These are phyloP conservation scores for Brienomyrus brachyistius DNA, from an alignment of 2,113 vertebrate genomes.

Conservation along the genomic window DNA sequence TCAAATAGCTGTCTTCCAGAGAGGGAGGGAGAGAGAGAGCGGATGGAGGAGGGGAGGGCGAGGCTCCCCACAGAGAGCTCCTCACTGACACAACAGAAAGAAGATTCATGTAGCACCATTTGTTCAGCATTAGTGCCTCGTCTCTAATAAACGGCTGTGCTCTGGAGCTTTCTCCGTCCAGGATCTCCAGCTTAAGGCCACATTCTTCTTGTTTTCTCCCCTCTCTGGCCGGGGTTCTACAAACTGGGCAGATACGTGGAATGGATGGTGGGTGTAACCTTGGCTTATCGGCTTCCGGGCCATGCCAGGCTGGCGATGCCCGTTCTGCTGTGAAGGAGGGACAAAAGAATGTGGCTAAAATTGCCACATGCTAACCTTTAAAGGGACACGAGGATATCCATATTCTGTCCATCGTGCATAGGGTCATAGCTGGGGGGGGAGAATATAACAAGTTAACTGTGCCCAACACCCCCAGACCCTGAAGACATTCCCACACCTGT, in stretches of 20 bases:
- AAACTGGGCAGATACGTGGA: neutral
- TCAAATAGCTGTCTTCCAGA: constrained; percentile 49
- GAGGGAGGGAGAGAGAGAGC: neutral
- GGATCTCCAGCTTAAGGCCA: neutral
- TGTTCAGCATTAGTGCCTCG: neutral
- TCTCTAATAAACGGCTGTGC: constrained; percentile 7
- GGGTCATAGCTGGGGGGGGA: neutral
- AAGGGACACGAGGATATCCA: neutral
- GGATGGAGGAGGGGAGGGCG: neutral
- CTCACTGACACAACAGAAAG: neutral
- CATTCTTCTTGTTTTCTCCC: neutral
- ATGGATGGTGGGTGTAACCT: neutral
- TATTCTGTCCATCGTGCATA: neutral
- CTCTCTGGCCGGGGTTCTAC: neutral
- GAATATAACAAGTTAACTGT: neutral
- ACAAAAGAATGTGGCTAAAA: neutral
- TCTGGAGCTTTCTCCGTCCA: too few species aligned
- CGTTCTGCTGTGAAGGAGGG: neutral
- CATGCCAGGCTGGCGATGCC: neutral
- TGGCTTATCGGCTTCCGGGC: neutral
- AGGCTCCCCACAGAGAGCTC: neutral
- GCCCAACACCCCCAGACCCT: neutral
- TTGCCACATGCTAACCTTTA: neutral
- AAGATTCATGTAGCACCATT: constrained; percentile 3
- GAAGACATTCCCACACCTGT: neutral